phyloP scores from a whole-genome alignment of 2,888 invertebrate genomes.

The Cistogaster globosa region DNA sequence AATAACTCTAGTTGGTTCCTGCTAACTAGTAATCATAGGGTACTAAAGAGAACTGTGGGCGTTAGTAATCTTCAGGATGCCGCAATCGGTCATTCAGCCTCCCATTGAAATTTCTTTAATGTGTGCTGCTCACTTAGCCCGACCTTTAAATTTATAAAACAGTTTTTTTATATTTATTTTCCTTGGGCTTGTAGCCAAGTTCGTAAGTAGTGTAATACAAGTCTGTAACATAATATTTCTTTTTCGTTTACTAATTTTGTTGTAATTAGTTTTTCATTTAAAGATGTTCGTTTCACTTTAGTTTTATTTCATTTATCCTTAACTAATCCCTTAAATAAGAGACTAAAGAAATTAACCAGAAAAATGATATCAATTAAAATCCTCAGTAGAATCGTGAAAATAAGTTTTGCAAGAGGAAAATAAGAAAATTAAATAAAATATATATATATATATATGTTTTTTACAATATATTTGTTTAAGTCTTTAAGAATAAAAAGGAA shows the following conservation, averaged over 20 bases:
- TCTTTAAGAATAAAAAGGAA: slow-evolving; percentile 3
- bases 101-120: too few species aligned
- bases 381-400: slow-evolving; percentile 44
- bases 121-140: too few species aligned
- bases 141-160: too few species aligned
- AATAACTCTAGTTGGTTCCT: too few species aligned
- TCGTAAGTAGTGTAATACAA: slow-evolving; percentile 33
- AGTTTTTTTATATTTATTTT: too few species aligned
- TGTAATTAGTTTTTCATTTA: neutral
- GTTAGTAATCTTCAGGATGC: too few species aligned
- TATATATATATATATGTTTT: neutral
- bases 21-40: too few species aligned
- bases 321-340: slow-evolving; percentile 64
- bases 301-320: slow-evolving; percentile 13
- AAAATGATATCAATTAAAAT: slow-evolving; percentile 66
- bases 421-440: neutral
- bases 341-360: slow-evolving; percentile 68
- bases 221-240: too few species aligned
- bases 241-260: slow-evolving; percentile 32
- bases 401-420: slow-evolving; percentile 47
- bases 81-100: too few species aligned
- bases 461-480: neutral
- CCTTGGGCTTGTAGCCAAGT: slow-evolving; percentile 49
- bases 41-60: too few species aligned
- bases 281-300: slow-evolving; percentile 28